Evolutionary conservation across 2,113 vertebrate species (phyloP).

Genomic region (Caretta caretta): DNA sequence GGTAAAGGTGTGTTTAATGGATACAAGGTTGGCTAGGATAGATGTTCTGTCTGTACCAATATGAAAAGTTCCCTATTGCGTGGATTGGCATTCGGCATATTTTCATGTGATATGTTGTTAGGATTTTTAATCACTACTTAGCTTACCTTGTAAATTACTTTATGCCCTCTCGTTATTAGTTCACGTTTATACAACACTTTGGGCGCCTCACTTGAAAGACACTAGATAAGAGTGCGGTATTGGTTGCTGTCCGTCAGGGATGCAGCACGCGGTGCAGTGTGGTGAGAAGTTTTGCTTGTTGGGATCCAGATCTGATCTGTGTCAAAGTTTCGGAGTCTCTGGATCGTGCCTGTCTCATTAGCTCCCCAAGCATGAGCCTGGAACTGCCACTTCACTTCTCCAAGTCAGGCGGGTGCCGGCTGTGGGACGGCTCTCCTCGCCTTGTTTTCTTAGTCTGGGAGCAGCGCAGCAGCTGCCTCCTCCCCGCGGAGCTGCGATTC

Average conservation of each 20-base stretch:
- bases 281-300: neutral
- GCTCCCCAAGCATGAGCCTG: neutral
- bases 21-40: neutral
- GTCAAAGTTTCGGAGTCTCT: neutral
- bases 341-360: neutral
- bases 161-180: neutral
- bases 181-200: neutral
- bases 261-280: neutral
- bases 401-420: neutral
- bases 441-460: neutral
- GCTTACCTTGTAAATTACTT: neutral
- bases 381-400: neutral
- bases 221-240: neutral
- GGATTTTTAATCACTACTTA: neutral
- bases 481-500: too few species aligned
- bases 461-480: neutral
- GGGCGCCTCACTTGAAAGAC: neutral
- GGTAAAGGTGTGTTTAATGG: neutral
- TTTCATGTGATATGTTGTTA: neutral
- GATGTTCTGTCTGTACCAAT: neutral
- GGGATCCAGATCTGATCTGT: neutral
- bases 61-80: neutral
- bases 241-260: too few species aligned
- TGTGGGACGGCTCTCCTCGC: neutral
- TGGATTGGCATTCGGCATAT: neutral